These are phyloP conservation scores for Kuschelorhynchus macadamiae DNA, from an alignment of 2,888 invertebrate species.

Conservation along the genomic window DNA sequence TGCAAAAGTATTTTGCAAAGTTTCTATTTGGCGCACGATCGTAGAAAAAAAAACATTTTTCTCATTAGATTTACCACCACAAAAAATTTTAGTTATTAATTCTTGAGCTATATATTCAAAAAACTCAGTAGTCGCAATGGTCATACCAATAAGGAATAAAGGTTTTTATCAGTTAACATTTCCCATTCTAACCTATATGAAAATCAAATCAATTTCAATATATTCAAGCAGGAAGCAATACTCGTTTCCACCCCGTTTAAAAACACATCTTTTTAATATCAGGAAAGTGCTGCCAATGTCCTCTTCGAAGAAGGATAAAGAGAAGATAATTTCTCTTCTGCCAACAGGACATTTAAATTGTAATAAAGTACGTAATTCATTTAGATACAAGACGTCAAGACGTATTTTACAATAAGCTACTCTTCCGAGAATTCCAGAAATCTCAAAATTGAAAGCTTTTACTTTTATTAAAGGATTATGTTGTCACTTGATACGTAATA, in stretches of 20 bases:
- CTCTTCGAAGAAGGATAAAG: conserved; percentile 9
- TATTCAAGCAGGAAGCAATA: too few species aligned
- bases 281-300: background rate
- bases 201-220: too few species aligned
- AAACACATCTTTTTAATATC: conserved; percentile 5
- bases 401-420: conserved; percentile 39
- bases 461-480: conserved; percentile 51
- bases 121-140: background rate
- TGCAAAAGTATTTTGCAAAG: too few species aligned
- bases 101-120: background rate
- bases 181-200: too few species aligned
- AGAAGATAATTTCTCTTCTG: conserved; percentile 32
- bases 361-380: conserved; percentile 29
- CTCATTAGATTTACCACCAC: too few species aligned
- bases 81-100: too few species aligned
- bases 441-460: conserved; percentile 49
- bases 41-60: too few species aligned
- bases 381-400: conserved; percentile 18
- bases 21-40: too few species aligned
- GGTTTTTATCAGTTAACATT: too few species aligned
- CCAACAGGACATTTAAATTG: conserved; percentile 25
- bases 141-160: too few species aligned
- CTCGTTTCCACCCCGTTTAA: background rate
- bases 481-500: conserved; percentile 39
- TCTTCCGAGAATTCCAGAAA: conserved; percentile 39